Percentiles rank a stretch among this genome's conserved stretches.
phyloP scores from a whole-genome alignment of 1,140 invertebrate genomes.

The Trachelipus rathkii region DNA sequence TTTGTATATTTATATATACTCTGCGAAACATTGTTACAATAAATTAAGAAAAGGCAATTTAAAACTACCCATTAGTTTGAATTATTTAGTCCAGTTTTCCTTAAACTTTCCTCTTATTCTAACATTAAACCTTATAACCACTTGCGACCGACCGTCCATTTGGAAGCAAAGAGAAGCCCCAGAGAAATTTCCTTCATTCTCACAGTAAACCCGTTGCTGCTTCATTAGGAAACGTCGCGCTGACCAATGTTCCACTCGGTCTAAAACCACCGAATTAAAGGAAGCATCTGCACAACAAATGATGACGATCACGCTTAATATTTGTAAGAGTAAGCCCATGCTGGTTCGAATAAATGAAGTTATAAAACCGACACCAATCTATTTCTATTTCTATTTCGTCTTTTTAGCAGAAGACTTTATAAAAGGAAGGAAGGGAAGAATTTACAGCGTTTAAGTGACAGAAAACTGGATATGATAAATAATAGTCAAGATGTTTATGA shows the following conservation, averaged over 20 bases:
- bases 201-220: neutral
- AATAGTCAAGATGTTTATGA: too few relatives aligned
- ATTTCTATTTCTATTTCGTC: too few relatives aligned
- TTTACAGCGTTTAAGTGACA: too few relatives aligned
- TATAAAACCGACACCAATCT: too few relatives aligned
- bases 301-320: neutral
- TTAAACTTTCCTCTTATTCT: neutral
- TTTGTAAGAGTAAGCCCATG: neutral
- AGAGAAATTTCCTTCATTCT: neutral
- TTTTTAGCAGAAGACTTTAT: too few relatives aligned
- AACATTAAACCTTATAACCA: neutral
- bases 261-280: neutral
- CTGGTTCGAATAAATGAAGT: neutral
- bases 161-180: neutral
- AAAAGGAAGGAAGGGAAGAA: too few relatives aligned
- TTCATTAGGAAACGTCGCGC: neutral
- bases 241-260: neutral
- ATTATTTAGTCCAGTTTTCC: slow-evolving; percentile 4
- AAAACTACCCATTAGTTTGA: neutral
- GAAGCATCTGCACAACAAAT: neutral
- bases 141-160: neutral
- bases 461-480: too few relatives aligned
- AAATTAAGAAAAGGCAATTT: neutral
- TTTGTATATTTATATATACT: neutral
- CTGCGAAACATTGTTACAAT: neutral